Evolutionary conservation across 2,888 invertebrate genomes (phyloP).

Genomic region (Standfussiana lucernea): DNA sequence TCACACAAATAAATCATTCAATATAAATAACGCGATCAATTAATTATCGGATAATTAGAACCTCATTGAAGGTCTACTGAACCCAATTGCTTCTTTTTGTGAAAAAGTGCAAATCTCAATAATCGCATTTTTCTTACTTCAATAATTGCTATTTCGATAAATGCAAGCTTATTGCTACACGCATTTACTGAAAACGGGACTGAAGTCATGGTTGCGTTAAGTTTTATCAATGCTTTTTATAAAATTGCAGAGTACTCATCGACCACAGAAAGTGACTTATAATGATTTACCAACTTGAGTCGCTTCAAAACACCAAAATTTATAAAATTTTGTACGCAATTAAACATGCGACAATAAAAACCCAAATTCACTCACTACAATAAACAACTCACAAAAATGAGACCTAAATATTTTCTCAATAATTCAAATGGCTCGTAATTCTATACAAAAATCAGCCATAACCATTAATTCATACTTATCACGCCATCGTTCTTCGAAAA

Average conservation of each 20-base stretch:
- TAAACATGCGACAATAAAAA: conserved; percentile 23
- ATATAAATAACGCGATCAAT: too few species aligned
- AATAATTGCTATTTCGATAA: not conserved
- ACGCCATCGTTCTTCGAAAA: conserved; percentile 26
- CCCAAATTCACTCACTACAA: conserved; percentile 36
- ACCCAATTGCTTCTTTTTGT: not conserved
- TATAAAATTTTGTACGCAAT: not conserved
- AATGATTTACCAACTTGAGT: not conserved
- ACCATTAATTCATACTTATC: conserved; percentile 56
- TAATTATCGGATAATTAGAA: too few species aligned
- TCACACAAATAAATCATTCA: too few species aligned
- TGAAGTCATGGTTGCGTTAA: not conserved
- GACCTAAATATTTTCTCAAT: conserved; percentile 46
- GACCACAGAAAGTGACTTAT: not conserved
- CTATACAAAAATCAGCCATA: conserved; percentile 28
- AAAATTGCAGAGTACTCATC: not conserved
- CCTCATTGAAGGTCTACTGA: not conserved
- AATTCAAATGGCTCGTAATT: conserved; percentile 52
- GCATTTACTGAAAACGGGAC: not conserved
- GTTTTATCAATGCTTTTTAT: not conserved
- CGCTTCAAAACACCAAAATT: not conserved
- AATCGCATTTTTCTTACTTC: not conserved
- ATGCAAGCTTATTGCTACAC: not conserved
- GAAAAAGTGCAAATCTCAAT: not conserved
- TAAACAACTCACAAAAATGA: conserved; percentile 40